Evolutionary conservation across 2,113 vertebrate species (phyloP).

Genomic region (Microcebus ravelobensis): DNA sequence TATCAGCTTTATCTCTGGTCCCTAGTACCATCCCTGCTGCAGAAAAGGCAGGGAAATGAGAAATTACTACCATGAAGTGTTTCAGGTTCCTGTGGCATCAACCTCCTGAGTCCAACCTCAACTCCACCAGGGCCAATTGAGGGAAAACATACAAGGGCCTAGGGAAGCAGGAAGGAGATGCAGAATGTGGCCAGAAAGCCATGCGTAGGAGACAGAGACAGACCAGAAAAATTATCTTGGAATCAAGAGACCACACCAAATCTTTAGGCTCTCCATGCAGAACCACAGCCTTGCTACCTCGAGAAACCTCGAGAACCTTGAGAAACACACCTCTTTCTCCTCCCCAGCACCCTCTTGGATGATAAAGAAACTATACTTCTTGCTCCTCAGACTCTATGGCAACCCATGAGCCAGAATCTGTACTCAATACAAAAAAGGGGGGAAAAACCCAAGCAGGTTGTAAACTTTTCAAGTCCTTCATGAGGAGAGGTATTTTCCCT

Average conservation of each 20-base stretch:
- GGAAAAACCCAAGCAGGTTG: slow-evolving; percentile 71
- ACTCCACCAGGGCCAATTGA: neutral
- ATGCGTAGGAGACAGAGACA: neutral
- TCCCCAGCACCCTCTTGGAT: slow-evolving; percentile 43
- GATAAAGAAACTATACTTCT: slow-evolving; percentile 43
- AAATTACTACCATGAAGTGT: neutral
- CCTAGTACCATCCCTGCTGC: neutral
- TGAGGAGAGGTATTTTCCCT: slow-evolving; percentile 80
- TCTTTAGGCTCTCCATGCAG: neutral
- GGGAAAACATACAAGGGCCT: neutral
- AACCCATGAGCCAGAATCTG: slow-evolving; percentile 61
- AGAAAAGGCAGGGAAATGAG: neutral
- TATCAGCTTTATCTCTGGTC: slow-evolving; percentile 12
- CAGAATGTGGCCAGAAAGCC: neutral
- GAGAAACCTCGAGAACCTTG: neutral
- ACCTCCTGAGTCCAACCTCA: neutral
- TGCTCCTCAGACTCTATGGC: slow-evolving; percentile 70
- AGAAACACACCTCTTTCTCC: neutral
- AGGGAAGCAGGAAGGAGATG: neutral
- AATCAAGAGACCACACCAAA: neutral
- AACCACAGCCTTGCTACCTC: neutral
- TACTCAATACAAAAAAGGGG: slow-evolving; percentile 66
- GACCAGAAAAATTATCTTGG: neutral
- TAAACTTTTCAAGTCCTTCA: slow-evolving; percentile 77
- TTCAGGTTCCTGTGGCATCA: neutral